phyloP scores from a whole-genome alignment of 2,888 invertebrate species.

The Synanthedon andrenaeformis region DNA sequence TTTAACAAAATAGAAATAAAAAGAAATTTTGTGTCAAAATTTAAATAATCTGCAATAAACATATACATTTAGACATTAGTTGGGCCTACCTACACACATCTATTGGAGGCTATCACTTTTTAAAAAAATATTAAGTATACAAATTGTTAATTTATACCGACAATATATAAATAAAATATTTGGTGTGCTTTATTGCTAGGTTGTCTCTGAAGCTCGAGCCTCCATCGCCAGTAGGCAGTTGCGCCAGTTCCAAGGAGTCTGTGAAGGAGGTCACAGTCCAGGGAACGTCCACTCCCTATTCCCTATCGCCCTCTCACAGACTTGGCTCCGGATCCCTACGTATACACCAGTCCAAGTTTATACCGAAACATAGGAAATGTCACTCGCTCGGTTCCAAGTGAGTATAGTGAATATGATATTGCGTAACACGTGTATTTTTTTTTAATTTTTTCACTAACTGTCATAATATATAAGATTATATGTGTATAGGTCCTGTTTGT shows the following conservation, averaged over 20 bases:
- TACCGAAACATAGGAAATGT: conserved; percentile 87
- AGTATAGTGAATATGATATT: conserved; percentile 37
- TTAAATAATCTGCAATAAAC: too few species aligned
- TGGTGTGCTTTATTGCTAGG: conserved; percentile 51
- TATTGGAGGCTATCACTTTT: too few species aligned
- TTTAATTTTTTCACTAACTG: not conserved
- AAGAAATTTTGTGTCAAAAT: too few species aligned
- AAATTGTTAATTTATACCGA: too few species aligned
- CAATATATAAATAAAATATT: not conserved
- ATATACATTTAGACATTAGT: too few species aligned
- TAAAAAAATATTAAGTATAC: too few species aligned
- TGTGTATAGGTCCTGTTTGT: too few species aligned
- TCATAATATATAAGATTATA: not conserved
- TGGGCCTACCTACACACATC: too few species aligned
- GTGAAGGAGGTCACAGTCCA: conserved; percentile 46
- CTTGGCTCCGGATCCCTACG: conserved; percentile 68
- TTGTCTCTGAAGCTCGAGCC: conserved; percentile 88
- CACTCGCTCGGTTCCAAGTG: conserved; percentile 92
- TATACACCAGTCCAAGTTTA: conserved; percentile 54
- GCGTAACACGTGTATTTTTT: not conserved
- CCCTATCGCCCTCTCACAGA: conserved; percentile 79
- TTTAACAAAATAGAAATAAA: too few species aligned
- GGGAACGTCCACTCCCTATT: conserved; percentile 72
- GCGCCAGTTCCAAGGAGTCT: conserved; percentile 69
- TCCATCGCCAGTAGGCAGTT: conserved; percentile 78